phyloP scores from a whole-genome alignment of 2,113 vertebrate genomes.

The Clarias macrocephalus region DNA sequence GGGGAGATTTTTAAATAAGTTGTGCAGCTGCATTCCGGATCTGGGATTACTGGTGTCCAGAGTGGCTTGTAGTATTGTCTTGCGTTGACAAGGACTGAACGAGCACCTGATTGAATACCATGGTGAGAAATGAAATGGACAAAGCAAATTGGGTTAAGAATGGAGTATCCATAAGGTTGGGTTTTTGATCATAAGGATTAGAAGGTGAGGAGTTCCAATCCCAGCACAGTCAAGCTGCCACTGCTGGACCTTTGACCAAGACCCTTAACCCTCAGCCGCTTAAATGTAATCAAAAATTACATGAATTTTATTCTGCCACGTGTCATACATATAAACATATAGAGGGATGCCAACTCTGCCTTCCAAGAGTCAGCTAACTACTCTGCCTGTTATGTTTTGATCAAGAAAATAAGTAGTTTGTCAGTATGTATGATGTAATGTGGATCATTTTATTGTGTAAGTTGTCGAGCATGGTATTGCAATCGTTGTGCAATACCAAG shows the following conservation, averaged over 20 bases:
- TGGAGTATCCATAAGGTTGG: too few species aligned
- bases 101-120: neutral
- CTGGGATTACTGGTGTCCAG: too few species aligned
- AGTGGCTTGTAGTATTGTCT: neutral
- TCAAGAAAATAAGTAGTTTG: neutral
- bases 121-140: neutral
- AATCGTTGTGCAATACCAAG: neutral
- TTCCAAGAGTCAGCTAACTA: neutral
- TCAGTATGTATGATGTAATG: neutral
- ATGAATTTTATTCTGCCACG: too few species aligned
- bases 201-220: too few species aligned
- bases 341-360: neutral
- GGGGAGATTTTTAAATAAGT: neutral
- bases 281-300: too few species aligned
- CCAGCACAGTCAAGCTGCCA: too few species aligned
- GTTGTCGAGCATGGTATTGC: neutral
- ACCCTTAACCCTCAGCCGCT: too few species aligned
- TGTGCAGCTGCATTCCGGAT: neutral
- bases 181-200: too few species aligned
- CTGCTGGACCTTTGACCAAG: too few species aligned
- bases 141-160: too few species aligned
- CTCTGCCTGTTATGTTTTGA: neutral
- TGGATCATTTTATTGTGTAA: neutral
- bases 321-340: neutral
- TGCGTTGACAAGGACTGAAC: neutral